These are phyloP conservation scores for Caerostris extrusa DNA, from an alignment of 1,140 invertebrate genomes.

Conservation along the genomic window DNA sequence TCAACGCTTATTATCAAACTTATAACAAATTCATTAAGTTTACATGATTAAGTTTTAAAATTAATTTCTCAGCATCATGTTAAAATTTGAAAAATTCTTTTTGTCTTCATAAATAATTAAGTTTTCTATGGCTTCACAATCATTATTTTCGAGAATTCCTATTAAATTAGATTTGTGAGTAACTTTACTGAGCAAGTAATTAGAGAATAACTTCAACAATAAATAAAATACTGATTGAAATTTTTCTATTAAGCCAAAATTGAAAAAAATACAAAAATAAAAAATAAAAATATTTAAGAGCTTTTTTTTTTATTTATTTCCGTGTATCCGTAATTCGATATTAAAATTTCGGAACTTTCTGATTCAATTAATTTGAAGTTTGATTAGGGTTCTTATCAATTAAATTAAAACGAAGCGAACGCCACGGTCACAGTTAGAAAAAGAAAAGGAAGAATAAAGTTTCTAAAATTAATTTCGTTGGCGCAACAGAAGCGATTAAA, in stretches of 20 bases:
- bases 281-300: slow-evolving; percentile 62
- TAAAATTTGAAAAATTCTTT: slow-evolving; percentile 16
- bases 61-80: slow-evolving; percentile 10
- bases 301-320: slow-evolving; percentile 3
- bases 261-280: slow-evolving; percentile 28
- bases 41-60: slow-evolving; percentile 49
- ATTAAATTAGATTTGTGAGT: slow-evolving; percentile 65
- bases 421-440: slow-evolving; percentile 26
- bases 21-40: slow-evolving; percentile 49
- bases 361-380: slow-evolving; percentile 75
- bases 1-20: slow-evolving; percentile 6
- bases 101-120: slow-evolving; percentile 57
- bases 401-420: slow-evolving; percentile 68
- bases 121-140: background rate
- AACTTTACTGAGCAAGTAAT: slow-evolving; percentile 58
- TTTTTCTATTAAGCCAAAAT: slow-evolving; percentile 51
- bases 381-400: slow-evolving; percentile 75
- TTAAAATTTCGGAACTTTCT: slow-evolving; percentile 72
- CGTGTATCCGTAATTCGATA: slow-evolving; percentile 58
- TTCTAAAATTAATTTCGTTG: slow-evolving; percentile 70
- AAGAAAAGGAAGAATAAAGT: slow-evolving; percentile 53
- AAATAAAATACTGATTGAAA: slow-evolving; percentile 75
- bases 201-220: slow-evolving; percentile 61
- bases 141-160: slow-evolving; percentile 18
- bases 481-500: slow-evolving; percentile 63